Percentiles rank a stretch among this genome's conserved stretches.
phyloP scores from a whole-genome alignment of 1,140 invertebrate genomes.

The Luehdorfia chinensis region DNA sequence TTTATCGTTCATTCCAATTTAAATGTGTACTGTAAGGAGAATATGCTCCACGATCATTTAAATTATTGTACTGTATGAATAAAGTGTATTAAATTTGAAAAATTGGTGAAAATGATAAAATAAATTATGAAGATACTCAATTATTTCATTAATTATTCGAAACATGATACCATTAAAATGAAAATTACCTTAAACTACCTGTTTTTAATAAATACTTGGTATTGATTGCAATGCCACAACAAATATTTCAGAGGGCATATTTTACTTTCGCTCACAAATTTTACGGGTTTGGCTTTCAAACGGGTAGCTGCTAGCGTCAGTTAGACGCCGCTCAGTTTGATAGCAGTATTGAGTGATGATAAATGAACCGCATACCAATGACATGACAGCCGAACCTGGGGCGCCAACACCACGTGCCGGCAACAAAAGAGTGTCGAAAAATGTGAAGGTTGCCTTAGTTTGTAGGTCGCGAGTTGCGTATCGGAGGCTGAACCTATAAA shows the following conservation, averaged over 20 bases:
- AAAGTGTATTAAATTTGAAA: slow-evolving; percentile 74
- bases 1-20: slow-evolving; percentile 76
- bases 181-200: too few relatives aligned
- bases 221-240: too few relatives aligned
- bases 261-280: too few relatives aligned
- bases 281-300: too few relatives aligned
- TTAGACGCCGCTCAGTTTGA: slow-evolving; percentile 51
- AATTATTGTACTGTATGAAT: slow-evolving; percentile 75
- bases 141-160: slow-evolving; percentile 42
- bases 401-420: slow-evolving; percentile 58
- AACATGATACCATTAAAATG: too few relatives aligned
- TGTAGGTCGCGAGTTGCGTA: slow-evolving; percentile 69
- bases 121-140: slow-evolving; percentile 68
- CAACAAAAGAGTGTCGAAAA: slow-evolving; percentile 72
- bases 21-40: slow-evolving; percentile 65
- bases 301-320: slow-evolving; percentile 48
- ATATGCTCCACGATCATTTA: slow-evolving; percentile 72
- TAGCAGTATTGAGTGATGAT: slow-evolving; percentile 70
- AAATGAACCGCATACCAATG: slow-evolving; percentile 58
- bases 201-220: too few relatives aligned
- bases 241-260: too few relatives aligned
- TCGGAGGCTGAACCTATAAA: slow-evolving; percentile 67
- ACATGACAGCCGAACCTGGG: slow-evolving; percentile 68
- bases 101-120: slow-evolving; percentile 74
- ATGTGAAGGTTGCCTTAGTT: slow-evolving; percentile 72